Percentiles rank a stretch among this genome's conserved stretches.
Evolutionary conservation across 2,797 vertebrate species (phyloP).

Genomic region (Arvicola amphibius): DNA sequence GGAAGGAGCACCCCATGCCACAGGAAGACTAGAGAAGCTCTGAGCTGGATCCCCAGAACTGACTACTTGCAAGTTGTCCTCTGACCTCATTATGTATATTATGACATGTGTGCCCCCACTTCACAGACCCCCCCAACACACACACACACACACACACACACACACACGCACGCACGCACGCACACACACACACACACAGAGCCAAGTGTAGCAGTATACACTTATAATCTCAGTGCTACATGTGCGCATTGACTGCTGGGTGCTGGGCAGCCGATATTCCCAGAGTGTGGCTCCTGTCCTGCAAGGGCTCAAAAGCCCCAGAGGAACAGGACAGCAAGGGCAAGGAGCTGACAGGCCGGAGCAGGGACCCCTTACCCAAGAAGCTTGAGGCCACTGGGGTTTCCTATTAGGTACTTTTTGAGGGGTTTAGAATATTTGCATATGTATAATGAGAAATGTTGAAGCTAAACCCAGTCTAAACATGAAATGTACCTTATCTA

Average conservation of each 20-base stretch:
- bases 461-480: neutral
- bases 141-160: neutral
- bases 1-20: neutral
- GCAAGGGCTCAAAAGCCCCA: neutral
- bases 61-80: neutral
- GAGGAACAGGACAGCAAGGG: neutral
- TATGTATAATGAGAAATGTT: neutral
- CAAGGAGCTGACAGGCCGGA: neutral
- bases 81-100: neutral
- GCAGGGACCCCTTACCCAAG: neutral
- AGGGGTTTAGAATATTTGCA: neutral
- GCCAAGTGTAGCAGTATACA: neutral
- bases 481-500: neutral
- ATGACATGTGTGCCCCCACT: neutral
- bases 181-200: neutral
- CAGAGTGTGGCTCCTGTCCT: neutral
- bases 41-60: neutral
- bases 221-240: neutral
- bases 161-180: neutral
- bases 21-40: neutral
- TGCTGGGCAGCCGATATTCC: neutral
- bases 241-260: neutral
- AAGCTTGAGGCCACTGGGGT: neutral
- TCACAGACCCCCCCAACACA: neutral
- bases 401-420: neutral